Evolutionary conservation across 2,797 vertebrate species (phyloP).

Genomic region (Pelodytes ibericus): DNA sequence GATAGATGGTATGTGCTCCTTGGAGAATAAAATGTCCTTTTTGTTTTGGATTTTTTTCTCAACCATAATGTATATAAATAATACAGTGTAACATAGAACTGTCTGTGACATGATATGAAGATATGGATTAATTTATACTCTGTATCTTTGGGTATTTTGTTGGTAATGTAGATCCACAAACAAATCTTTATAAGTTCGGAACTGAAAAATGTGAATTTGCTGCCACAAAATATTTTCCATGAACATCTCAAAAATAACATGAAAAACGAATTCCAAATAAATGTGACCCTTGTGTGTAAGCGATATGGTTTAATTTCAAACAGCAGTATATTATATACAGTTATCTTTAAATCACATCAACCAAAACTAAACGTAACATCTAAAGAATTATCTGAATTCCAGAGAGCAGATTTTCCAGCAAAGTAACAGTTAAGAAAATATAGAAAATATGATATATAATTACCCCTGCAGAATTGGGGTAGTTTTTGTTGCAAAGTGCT

Average conservation of each 20-base stretch:
- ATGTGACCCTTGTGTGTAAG: slow-evolving; percentile 13
- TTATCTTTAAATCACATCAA: neutral
- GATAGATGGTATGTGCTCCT: too few relatives aligned
- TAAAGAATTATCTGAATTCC: slow-evolving; percentile 4
- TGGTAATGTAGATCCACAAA: neutral
- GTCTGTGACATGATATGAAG: too few relatives aligned
- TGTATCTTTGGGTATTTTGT: neutral
- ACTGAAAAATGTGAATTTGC: slow-evolving; percentile 12
- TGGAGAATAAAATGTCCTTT: too few relatives aligned
- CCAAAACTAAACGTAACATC: neutral
- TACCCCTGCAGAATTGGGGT: too few relatives aligned
- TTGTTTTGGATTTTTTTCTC: too few relatives aligned
- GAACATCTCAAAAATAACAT: neutral
- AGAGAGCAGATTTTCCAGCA: neutral
- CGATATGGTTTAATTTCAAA: slow-evolving; percentile 30
- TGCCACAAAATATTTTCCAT: slow-evolving; percentile 6
- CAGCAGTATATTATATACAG: slow-evolving; percentile 18
- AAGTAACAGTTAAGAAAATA: too few relatives aligned
- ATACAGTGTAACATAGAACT: too few relatives aligned
- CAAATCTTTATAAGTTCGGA: slow-evolving; percentile 9
- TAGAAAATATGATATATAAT: too few relatives aligned
- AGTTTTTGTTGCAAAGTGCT: too few relatives aligned
- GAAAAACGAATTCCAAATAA: slow-evolving; percentile 20
- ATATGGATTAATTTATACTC: neutral
- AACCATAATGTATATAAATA: too few relatives aligned